Conservation (phyloP, 1,140 invertebrate genomes). For the Ephestia elutella region DNA sequence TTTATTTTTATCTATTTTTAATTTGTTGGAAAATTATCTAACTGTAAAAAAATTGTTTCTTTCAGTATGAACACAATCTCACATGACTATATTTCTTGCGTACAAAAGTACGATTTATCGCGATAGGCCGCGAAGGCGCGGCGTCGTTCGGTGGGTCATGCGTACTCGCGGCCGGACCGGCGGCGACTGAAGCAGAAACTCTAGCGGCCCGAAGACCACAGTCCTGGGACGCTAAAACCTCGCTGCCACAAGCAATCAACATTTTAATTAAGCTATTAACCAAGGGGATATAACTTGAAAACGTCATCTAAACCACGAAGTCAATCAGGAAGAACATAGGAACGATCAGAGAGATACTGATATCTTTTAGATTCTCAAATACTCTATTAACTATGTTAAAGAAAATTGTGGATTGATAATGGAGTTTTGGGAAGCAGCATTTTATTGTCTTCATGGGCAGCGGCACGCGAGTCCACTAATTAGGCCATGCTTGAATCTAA, state of each 20-base stretch:
- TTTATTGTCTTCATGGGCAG: conserved; percentile 14
- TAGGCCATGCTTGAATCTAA: conserved; percentile 31
- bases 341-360: neutral
- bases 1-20: neutral
- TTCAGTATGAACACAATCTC: neutral
- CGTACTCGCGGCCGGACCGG: neutral
- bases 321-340: neutral
- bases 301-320: neutral
- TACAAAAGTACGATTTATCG: neutral
- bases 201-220: neutral
- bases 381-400: neutral
- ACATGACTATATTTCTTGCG: too few species aligned
- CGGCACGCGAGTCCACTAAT: conserved; percentile 41
- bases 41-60: neutral
- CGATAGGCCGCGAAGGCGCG: conserved; percentile 6
- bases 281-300: neutral
- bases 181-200: neutral
- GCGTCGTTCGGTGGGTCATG: conserved; percentile 7
- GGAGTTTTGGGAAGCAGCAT: conserved; percentile 18
- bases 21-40: neutral
- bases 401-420: neutral
- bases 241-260: neutral
- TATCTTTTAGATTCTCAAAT: neutral
- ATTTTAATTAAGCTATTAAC: conserved; percentile 5
- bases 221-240: conserved; percentile 8